These are phyloP conservation scores for Macroglossus sobrinus DNA, from an alignment of 2,113 vertebrate genomes.

Conservation along the genomic window DNA sequence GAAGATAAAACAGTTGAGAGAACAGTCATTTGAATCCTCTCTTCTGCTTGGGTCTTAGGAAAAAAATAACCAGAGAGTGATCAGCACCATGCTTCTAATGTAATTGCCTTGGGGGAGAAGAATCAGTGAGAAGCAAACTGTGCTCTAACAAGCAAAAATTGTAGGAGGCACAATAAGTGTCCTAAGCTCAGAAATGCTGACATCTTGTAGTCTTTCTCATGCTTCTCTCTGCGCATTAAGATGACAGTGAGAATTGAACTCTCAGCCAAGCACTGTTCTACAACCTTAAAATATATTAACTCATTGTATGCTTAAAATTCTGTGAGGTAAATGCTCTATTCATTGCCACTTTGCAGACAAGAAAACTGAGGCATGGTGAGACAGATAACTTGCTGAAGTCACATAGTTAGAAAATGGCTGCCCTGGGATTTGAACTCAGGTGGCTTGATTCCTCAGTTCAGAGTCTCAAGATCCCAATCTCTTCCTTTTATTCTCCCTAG, in stretches of 20 bases:
- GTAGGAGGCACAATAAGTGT: background rate
- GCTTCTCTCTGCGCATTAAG: background rate
- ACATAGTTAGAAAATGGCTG: background rate
- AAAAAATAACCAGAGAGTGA: background rate
- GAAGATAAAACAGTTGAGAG: background rate
- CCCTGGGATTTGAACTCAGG: background rate
- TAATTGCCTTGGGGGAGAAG: background rate
- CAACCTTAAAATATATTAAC: background rate
- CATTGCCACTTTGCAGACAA: background rate
- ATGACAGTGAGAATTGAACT: background rate
- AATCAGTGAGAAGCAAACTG: background rate
- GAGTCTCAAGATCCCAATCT: background rate
- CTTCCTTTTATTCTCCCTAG: background rate
- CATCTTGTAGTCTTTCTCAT: background rate
- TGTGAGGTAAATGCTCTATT: background rate
- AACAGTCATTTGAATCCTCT: conserved; percentile 29
- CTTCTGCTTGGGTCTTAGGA: conserved; percentile 11
- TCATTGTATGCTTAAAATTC: background rate
- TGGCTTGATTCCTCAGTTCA: background rate
- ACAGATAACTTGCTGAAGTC: background rate
- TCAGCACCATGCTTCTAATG: background rate
- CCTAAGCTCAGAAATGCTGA: background rate
- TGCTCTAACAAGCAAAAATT: background rate
- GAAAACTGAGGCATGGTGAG: background rate
- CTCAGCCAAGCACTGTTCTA: background rate